These are phyloP conservation scores for Pterocles orientalis DNA, from an alignment of 2,113 vertebrate genomes.

Conservation along the genomic window DNA sequence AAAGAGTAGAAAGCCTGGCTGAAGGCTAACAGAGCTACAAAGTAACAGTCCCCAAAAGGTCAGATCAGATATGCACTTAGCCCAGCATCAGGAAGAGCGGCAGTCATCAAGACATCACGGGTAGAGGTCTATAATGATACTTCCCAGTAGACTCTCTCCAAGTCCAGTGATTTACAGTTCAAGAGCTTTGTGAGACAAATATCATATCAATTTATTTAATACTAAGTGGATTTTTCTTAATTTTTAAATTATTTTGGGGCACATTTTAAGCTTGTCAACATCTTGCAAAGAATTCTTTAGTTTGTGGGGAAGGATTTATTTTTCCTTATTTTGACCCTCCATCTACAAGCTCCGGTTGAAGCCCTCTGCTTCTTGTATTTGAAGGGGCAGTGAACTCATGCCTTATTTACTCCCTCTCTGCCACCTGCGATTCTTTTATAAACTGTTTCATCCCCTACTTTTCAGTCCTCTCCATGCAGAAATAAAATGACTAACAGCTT, in stretches of 20 bases:
- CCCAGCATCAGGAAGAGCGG: neutral
- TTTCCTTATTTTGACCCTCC: neutral
- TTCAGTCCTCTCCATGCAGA: neutral
- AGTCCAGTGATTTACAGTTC: neutral
- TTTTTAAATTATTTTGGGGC: neutral
- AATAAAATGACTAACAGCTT: neutral
- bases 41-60: neutral
- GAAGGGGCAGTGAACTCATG: neutral
- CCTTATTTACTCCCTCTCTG: neutral
- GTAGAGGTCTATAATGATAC: neutral
- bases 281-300: neutral
- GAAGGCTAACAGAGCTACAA: neutral
- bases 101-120: neutral
- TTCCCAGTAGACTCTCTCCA: neutral
- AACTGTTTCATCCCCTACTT: neutral
- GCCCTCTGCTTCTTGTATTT: neutral
- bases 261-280: neutral
- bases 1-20: neutral
- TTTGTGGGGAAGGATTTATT: neutral
- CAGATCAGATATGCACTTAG: neutral
- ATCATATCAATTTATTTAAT: neutral
- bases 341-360: neutral
- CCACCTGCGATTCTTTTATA: neutral
- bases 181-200: neutral
- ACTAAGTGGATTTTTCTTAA: neutral